phyloP scores from a whole-genome alignment of 2,113 vertebrate genomes.

The Casuarius casuarius region DNA sequence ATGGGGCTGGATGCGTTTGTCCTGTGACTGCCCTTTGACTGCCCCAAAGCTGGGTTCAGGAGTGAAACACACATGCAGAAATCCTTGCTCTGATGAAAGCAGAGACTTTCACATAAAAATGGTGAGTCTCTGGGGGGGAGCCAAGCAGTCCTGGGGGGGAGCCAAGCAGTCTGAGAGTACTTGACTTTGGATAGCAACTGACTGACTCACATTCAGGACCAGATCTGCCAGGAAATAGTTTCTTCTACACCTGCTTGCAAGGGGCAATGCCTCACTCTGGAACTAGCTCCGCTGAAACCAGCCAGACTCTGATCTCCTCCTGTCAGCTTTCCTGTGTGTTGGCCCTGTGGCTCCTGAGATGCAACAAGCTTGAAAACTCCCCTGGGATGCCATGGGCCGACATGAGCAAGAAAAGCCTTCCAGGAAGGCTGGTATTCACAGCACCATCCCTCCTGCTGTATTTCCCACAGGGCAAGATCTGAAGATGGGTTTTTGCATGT shows the following conservation, averaged over 20 bases:
- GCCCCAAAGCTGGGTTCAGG: background rate
- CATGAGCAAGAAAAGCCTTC: background rate
- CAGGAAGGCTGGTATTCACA: background rate
- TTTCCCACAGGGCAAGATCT: background rate
- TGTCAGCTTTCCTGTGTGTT: fast-evolving
- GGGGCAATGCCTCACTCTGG: background rate
- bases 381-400: background rate
- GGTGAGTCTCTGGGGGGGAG: background rate
- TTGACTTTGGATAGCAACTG: background rate
- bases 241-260: background rate
- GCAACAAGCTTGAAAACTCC: background rate
- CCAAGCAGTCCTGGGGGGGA: background rate
- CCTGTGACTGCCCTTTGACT: background rate
- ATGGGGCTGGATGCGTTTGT: background rate
- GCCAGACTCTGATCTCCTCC: background rate
- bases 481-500: background rate
- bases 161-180: background rate
- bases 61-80: fast-evolving
- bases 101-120: background rate
- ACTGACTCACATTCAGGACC: background rate
- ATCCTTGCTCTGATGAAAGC: background rate
- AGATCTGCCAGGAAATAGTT: background rate
- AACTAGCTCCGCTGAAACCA: background rate
- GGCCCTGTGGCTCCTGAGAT: background rate
- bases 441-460: background rate